Percentiles rank a stretch among this genome's conserved stretches.
These are phyloP conservation scores for Brenthis hecate DNA, from an alignment of 2,888 invertebrate species.

Conservation along the genomic window DNA sequence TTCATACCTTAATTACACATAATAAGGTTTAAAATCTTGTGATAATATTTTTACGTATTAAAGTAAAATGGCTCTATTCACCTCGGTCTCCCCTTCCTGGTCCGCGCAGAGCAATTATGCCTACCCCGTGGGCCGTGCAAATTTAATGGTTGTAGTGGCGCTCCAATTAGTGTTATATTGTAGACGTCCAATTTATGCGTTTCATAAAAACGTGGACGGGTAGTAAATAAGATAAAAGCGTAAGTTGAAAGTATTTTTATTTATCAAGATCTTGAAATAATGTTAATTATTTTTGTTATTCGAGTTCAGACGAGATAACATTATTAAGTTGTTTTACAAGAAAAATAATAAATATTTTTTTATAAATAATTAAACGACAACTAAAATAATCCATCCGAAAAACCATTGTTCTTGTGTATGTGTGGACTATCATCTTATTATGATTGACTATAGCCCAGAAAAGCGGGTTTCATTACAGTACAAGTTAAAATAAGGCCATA, in stretches of 20 bases:
- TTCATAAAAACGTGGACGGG: slow-evolving; percentile 6
- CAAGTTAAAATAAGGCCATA: too few relatives aligned
- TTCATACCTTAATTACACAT: slow-evolving; percentile 11
- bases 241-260: not conserved
- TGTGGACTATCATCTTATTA: too few relatives aligned
- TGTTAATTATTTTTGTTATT: too few relatives aligned
- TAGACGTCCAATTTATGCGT: slow-evolving; percentile 23
- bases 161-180: slow-evolving; percentile 40
- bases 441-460: too few relatives aligned
- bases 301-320: too few relatives aligned
- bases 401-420: too few relatives aligned
- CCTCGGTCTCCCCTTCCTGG: slow-evolving; percentile 48
- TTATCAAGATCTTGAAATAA: not conserved
- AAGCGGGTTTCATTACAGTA: too few relatives aligned
- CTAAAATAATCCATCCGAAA: too few relatives aligned
- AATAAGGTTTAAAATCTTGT: slow-evolving; percentile 28
- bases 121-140: slow-evolving; percentile 60
- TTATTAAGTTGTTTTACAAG: too few relatives aligned
- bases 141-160: slow-evolving; percentile 57
- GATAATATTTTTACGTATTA: slow-evolving; percentile 7
- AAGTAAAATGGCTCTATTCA: slow-evolving; percentile 64
- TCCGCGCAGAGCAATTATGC: slow-evolving; percentile 56
- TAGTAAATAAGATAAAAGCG: not conserved
- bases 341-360: too few relatives aligned
- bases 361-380: too few relatives aligned